phyloP scores from a whole-genome alignment of 2,888 invertebrate species.

The Toxonevra muliebris region DNA sequence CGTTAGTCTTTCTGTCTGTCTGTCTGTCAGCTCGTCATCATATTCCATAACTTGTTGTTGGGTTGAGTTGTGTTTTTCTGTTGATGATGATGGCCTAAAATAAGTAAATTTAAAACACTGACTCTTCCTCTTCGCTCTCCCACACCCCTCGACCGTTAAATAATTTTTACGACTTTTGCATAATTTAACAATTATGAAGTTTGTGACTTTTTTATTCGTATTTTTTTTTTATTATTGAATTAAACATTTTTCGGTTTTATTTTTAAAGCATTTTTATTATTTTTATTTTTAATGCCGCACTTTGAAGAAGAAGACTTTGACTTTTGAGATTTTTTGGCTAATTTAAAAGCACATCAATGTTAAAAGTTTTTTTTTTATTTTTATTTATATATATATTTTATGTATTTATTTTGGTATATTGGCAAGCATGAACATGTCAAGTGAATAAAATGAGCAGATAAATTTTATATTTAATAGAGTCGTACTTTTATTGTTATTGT shows the following conservation, averaged over 20 bases:
- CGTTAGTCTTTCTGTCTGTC: constrained; percentile 31
- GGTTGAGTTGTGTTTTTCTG: too few species aligned
- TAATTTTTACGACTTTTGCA: constrained; percentile 30
- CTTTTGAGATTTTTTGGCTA: constrained; percentile 4
- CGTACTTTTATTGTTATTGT: background rate
- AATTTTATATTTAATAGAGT: constrained; percentile 25
- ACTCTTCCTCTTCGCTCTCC: too few species aligned
- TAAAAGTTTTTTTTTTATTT: background rate
- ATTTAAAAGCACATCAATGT: background rate
- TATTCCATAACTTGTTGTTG: too few species aligned
- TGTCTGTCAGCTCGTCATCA: too few species aligned
- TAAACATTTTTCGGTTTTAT: constrained; percentile 13
- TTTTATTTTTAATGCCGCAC: constrained; percentile 14
- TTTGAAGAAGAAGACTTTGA: constrained; percentile 6
- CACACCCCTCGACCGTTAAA: too few species aligned
- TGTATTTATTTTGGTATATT: background rate
- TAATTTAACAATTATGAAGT: constrained; percentile 34
- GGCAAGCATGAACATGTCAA: constrained; percentile 9
- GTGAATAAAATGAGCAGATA: constrained; percentile 24
- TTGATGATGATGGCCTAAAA: too few species aligned
- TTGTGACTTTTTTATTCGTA: constrained; percentile 27
- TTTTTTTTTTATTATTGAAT: constrained; percentile 19
- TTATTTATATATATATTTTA: background rate
- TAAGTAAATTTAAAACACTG: too few species aligned
- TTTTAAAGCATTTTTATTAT: background rate